Evolutionary conservation across 2,797 vertebrate genomes (phyloP).

Genomic region (Malurus leucopterus): DNA sequence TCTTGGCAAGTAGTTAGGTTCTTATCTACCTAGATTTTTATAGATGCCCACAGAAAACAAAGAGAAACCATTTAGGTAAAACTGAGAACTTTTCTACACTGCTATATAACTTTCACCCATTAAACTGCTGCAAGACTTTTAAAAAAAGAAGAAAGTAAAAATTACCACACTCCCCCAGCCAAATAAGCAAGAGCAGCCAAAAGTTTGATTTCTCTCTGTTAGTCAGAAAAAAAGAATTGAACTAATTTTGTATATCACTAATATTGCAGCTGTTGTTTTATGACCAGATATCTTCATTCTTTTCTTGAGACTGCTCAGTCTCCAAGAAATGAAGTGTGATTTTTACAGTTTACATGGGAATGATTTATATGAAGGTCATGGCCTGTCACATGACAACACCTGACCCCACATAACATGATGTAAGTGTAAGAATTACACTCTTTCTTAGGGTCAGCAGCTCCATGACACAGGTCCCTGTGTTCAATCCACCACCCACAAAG

Average conservation of each 20-base stretch:
- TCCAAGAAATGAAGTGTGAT: constrained; percentile 29
- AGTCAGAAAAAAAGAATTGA: background rate
- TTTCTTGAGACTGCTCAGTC: background rate
- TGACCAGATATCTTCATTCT: background rate
- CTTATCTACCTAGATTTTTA: background rate
- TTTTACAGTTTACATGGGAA: constrained; percentile 11
- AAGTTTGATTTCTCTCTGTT: background rate
- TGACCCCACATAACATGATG: background rate
- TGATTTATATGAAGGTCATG: constrained; percentile 11
- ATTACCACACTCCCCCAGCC: fast-evolving
- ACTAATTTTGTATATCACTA: background rate
- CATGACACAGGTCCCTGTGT: background rate
- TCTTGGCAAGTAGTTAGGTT: background rate
- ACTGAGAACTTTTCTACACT: background rate
- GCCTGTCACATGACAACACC: background rate
- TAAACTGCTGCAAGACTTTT: background rate
- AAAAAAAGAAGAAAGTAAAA: background rate
- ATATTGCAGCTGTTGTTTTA: background rate
- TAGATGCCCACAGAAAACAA: background rate
- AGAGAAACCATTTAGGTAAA: background rate
- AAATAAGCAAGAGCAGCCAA: background rate
- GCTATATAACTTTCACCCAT: background rate
- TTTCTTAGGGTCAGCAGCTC: background rate
- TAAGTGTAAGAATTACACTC: background rate
- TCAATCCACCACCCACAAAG: constrained; percentile 14